Conservation (phyloP, 1,140 invertebrate species). For the Homalodisca vitripennis region DNA sequence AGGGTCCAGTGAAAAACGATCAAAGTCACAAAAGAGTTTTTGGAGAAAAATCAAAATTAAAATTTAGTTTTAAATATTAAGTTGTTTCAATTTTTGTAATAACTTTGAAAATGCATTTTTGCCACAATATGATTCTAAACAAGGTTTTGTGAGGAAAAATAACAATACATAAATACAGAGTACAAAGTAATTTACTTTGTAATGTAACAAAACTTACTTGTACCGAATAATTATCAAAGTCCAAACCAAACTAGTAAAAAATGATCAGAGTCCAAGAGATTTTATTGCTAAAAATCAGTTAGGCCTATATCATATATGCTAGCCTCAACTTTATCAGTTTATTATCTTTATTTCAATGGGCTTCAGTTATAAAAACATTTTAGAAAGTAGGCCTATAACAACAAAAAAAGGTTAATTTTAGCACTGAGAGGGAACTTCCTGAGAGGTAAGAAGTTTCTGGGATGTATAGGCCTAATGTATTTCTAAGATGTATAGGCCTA, state of each 20-base stretch:
- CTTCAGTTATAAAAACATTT: background rate
- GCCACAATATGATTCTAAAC: background rate
- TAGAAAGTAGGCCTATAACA: background rate
- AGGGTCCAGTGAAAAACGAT: conserved; percentile 24
- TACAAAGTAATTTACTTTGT: background rate
- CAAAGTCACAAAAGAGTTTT: background rate
- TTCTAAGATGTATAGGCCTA: too few relatives aligned
- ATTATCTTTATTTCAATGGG: background rate
- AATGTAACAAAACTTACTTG: conserved; percentile 10
- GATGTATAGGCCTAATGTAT: too few relatives aligned
- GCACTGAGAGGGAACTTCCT: too few relatives aligned
- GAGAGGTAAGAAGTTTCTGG: too few relatives aligned
- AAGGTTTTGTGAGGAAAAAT: background rate
- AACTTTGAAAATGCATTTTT: background rate
- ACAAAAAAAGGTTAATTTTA: conserved; percentile 12
- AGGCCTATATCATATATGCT: background rate
- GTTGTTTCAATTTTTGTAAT: background rate
- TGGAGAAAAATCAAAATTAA: background rate
- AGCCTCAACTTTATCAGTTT: background rate
- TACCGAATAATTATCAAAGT: conserved; percentile 19
- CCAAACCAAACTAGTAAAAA: background rate
- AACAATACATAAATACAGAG: background rate
- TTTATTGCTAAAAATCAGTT: conserved; percentile 2
- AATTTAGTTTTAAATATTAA: background rate
- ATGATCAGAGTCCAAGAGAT: too few relatives aligned